Conservation (phyloP, 2,888 invertebrate species). For the Eugnorisma glareosa region DNA sequence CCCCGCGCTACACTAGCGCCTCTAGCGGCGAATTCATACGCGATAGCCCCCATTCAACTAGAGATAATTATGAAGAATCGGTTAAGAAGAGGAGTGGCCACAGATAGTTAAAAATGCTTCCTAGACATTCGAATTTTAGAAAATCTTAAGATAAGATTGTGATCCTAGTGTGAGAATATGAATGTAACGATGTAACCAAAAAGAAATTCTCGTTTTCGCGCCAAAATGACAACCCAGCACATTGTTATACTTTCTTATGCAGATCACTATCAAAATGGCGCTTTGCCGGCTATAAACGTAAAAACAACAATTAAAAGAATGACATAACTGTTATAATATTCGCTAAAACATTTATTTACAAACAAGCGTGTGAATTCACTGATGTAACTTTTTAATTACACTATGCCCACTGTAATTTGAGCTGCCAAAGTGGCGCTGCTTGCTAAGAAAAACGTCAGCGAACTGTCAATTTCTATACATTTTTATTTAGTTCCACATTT, state of each 20-base stretch:
- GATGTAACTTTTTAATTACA: slow-evolving; percentile 57
- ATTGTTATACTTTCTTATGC: slow-evolving; percentile 50
- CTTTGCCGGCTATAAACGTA: slow-evolving; percentile 23
- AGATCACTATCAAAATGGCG: slow-evolving; percentile 51
- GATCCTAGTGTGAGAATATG: slow-evolving; percentile 45
- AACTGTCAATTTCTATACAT: slow-evolving; percentile 26
- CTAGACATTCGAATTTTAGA: slow-evolving; percentile 16
- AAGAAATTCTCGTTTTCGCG: slow-evolving; percentile 45
- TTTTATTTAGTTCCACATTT: slow-evolving; percentile 12
- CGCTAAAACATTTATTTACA: slow-evolving; percentile 57
- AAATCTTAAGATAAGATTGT: slow-evolving; percentile 22
- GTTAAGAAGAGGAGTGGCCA: not conserved
- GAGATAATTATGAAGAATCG: not conserved
- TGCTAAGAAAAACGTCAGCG: not conserved
- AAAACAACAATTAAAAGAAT: slow-evolving; percentile 52
- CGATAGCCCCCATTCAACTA: too few species aligned
- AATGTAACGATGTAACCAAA: slow-evolving; percentile 35
- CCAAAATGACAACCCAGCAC: slow-evolving; percentile 44
- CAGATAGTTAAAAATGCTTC: not conserved
- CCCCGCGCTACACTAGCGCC: too few species aligned
- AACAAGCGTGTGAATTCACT: slow-evolving; percentile 59
- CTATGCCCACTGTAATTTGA: not conserved
- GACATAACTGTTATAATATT: slow-evolving; percentile 53
- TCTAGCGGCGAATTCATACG: too few species aligned
- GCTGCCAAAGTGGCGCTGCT: slow-evolving; percentile 33